phyloP scores from a whole-genome alignment of 2,888 invertebrate genomes.

The Subacronicta megacephala region DNA sequence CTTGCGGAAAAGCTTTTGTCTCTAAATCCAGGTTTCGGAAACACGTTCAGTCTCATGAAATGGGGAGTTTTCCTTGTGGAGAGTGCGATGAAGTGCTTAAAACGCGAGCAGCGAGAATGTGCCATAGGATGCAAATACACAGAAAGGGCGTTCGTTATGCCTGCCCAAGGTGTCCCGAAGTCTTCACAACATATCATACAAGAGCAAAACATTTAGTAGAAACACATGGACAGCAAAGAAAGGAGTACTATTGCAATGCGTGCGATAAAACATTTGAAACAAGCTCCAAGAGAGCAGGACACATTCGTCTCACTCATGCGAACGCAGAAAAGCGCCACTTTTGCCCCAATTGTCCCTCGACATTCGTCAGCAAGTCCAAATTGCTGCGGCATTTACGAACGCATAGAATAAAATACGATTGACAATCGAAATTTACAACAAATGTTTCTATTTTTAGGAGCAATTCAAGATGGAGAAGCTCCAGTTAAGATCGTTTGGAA shows the following conservation, averaged over 20 bases:
- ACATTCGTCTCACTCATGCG: slow-evolving; percentile 70
- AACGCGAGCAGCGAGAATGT: slow-evolving; percentile 75
- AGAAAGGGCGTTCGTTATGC: slow-evolving; percentile 77
- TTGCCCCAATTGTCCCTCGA: slow-evolving; percentile 70
- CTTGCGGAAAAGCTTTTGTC: slow-evolving; percentile 81
- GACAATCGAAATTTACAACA: slow-evolving; percentile 37
- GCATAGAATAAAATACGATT: slow-evolving; percentile 60
- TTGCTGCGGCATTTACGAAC: slow-evolving; percentile 68
- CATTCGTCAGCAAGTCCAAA: slow-evolving; percentile 71
- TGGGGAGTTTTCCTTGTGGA: slow-evolving; percentile 78
- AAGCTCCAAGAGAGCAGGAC: slow-evolving; percentile 75
- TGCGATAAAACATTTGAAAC: slow-evolving; percentile 76
- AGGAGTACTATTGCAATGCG: slow-evolving; percentile 69
- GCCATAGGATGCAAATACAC: slow-evolving; percentile 75
- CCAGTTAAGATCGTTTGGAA: slow-evolving; percentile 63
- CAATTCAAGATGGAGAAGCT: slow-evolving; percentile 44
- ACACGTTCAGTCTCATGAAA: slow-evolving; percentile 80
- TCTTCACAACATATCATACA: slow-evolving; percentile 77
- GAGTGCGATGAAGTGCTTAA: slow-evolving; percentile 74
- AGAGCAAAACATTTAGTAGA: slow-evolving; percentile 79
- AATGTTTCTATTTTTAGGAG: slow-evolving; percentile 73
- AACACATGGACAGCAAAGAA: slow-evolving; percentile 70
- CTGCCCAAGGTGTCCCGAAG: slow-evolving; percentile 80
- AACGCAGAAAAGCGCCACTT: slow-evolving; percentile 63
- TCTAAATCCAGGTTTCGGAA: slow-evolving; percentile 80